These are phyloP conservation scores for Anaspis maculata DNA, from an alignment of 2,888 invertebrate genomes.

Conservation along the genomic window DNA sequence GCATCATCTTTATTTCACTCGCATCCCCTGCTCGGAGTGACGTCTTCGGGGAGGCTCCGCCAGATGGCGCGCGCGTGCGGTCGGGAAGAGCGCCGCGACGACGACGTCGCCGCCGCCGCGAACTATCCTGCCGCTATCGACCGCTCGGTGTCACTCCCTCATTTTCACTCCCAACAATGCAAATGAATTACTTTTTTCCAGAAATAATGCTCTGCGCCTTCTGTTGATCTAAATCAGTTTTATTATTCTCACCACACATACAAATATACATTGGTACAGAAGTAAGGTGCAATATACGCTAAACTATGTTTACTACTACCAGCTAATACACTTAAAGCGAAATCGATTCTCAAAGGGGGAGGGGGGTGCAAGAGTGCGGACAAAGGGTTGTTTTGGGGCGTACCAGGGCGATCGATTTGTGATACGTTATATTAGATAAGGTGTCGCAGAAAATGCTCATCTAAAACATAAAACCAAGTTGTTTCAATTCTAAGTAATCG, in stretches of 20 bases:
- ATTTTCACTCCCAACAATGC: constrained; percentile 13
- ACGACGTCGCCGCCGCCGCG: constrained; percentile 16
- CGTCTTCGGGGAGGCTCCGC: constrained; percentile 2
- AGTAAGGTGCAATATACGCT: no score
- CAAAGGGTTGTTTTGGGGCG: constrained; percentile 6
- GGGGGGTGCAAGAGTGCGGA: constrained; percentile 9
- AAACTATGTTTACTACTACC: no score
- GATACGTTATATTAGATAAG: not conserved
- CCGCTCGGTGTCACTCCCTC: constrained; percentile 25
- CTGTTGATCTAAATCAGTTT: no score
- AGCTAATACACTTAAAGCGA: constrained; percentile 15
- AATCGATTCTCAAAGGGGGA: not conserved
- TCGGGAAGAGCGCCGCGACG: constrained; percentile 19
- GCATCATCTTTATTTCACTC: constrained; percentile 10
- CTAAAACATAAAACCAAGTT: no score
- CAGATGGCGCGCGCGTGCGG: constrained; percentile 9
- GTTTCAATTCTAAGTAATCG: no score
- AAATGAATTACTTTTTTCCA: constrained; percentile 8
- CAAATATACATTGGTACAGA: constrained; percentile 8
- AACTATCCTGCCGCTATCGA: constrained; percentile 22
- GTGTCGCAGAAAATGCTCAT: no score
- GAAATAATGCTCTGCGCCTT: constrained; percentile 5
- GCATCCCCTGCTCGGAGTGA: no score
- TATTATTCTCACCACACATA: no score
- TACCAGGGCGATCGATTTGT: constrained; percentile 5